Evolutionary conservation across 2,888 invertebrate species (phyloP), one percentile per base, ranked within the genome.

Genomic region (Phorcus lineatus): DNA sequence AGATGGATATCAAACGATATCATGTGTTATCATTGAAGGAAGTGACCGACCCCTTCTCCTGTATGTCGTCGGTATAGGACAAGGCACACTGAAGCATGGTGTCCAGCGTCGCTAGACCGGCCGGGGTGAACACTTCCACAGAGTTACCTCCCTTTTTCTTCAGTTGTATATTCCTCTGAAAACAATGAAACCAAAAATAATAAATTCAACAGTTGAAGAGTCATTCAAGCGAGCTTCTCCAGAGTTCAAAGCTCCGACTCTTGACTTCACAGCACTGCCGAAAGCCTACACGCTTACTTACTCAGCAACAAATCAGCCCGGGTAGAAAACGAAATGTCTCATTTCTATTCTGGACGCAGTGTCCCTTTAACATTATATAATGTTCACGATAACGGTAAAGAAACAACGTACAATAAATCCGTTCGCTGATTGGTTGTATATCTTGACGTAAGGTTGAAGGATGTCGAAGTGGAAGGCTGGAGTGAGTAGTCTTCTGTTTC

Each of bases 381-480:
- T 7, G 4, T 36, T 36, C 36, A 36, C 7, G 36, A 36, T 36
- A 36, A 2, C 7, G 2, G 2, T 36, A 7, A 47, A 47, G 47
- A 36, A 7, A 1, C 47, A 19, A 13, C 83, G 78, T 79, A 87
- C 87, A 74, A 86, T 52, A n/a, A 87, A 78, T 19, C 80, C 81
- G 3, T 86, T 78, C 0, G 83, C 79, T 22, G 83, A 83, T 13
- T 81, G 79, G 76, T 87, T 87, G 76, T 84, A 86, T 6, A 83
- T 76, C 11, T 52, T 70, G 9, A 86, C 78, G 74, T 87, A 86
- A 1, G 82, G 66, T 57, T 82, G 79, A 7, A 88, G 78, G 13
- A 86, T 85, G 28, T 85, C 85, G 77, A 86, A 87, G 78, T 86
- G 86, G 66, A 87, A 88, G 17, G 87, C 86, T 22, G 85, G 83